Evolutionary conservation across 2,797 vertebrate species (phyloP), one percentile per base, ranked within the genome.

Genomic region (Hoplostethus atlanticus): DNA sequence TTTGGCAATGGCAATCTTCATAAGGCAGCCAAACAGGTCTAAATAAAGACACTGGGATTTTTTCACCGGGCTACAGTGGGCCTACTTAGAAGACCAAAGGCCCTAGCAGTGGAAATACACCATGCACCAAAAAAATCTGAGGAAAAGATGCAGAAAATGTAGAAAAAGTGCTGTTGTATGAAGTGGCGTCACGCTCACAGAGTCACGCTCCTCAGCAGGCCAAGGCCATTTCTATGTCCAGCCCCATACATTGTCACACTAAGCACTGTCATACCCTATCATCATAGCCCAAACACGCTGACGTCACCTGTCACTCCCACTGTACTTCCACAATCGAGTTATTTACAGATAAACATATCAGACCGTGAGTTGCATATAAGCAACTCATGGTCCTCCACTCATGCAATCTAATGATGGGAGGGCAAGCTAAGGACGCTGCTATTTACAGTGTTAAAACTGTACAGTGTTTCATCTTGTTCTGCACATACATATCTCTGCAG

Each of bases 201-300:
- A 66, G 63, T 76, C 52, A 25, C 30, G 28, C 28, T 28, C 28
- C 28, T 28, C 28, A 28, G 28, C 28, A 28, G 28, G 28, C 42
- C 68, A 42, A 42, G 25, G 3, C 55, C 46, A 36, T 59, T 65
- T 67, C 13, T 36, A 58, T 36, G 15, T 53, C 36, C 60, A 36
- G 4, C 47, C 68, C 44, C 40, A 17, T 47, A 67, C 42, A 55
- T 30, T 2, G 13, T 46, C 52, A 72, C 60, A 65, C 51, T 25
- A 36, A 50, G 58, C 69, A 76, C 44, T n/a, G 0, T 82, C 84
- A 71, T 30, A 52, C 6, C 12, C 17, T 47, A 31, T 81, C 77
- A 79, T 77, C 55, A 78, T 9, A 5, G 60, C 31, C 2, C 34
- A 13, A 65, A 50, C 71, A 67, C 48, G 5, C n/a, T 58, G 50